Percentiles rank a stretch among this genome's conserved stretches.
Conservation (phyloP, 1,140 invertebrate genomes). For the Agrypnia vestita region DNA sequence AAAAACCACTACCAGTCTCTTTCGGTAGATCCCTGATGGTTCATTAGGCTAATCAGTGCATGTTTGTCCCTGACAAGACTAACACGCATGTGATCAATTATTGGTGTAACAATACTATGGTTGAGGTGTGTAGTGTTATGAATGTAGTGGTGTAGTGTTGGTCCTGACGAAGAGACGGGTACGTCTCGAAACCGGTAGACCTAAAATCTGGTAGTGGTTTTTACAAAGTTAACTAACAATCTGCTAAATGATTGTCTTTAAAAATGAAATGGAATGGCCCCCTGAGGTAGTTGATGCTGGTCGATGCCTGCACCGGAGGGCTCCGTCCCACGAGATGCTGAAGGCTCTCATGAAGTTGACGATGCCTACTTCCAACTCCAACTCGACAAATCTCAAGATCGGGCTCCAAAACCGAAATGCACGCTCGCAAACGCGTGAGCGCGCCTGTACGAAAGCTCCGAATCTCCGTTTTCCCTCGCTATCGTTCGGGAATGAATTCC, state of each 20-base stretch:
- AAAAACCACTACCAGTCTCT: too few relatives aligned
- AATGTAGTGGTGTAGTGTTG: too few relatives aligned
- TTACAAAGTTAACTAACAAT: too few relatives aligned
- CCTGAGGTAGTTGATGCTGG: slow-evolving; percentile 65
- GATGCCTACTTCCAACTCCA: slow-evolving; percentile 79
- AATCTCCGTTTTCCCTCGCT: slow-evolving; percentile 68
- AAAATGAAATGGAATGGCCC: slow-evolving; percentile 68
- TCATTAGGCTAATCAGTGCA: too few relatives aligned
- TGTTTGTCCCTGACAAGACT: too few relatives aligned
- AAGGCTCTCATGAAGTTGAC: slow-evolving; percentile 76
- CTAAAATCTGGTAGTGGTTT: too few relatives aligned
- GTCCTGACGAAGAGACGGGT: too few relatives aligned
- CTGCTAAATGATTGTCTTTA: slow-evolving; percentile 59
- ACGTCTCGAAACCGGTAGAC: too few relatives aligned
- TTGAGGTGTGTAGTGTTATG: too few relatives aligned
- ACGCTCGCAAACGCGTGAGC: slow-evolving; percentile 74
- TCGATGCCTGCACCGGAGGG: slow-evolving; percentile 61
- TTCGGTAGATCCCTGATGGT: too few relatives aligned
- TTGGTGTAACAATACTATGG: too few relatives aligned
- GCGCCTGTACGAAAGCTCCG: slow-evolving; percentile 66
- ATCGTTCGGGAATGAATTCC: slow-evolving; percentile 76
- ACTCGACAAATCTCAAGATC: slow-evolving; percentile 80
- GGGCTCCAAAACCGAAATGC: slow-evolving; percentile 78
- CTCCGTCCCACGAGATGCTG: slow-evolving; percentile 72
- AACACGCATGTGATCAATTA: too few relatives aligned